Base-by-base conservation (phyloP, 1,140 invertebrate genomes). In the Bombyx mandarina region DNA sequence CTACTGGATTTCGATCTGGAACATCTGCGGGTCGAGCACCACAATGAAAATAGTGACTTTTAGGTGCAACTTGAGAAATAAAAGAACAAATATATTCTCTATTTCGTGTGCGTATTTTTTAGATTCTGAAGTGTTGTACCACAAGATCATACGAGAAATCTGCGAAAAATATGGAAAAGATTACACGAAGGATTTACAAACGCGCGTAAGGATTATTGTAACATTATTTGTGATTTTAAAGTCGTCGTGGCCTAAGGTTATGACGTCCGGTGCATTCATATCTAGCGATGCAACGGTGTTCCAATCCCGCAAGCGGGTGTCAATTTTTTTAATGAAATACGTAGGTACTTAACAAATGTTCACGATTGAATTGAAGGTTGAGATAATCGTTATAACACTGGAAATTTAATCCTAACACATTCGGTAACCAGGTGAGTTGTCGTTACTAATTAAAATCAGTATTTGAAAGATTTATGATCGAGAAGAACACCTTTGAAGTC, bases 101-200 rank as follows among this genome's bases (percentile, higher is more conserved):
- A 10, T 42, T 10, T 26, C 8, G 7, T 42, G 10, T 45, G 2
- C 8, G 35, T 44, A 43, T 56, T 26, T 43, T 48, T 35, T 82
- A 92, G 91, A 92, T 86, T 90, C 91, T 7, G 91, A 92, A 81
- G 74, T 78, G 35, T 86, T 90, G 46, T 92, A 92, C 63, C 89
- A 91, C 60, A 74, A 87, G 69, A 87, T 91, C 58, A 89, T 92
- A 63, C 72, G 86, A 52, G 79, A 86, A 52, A 90, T 93, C 53
- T 90, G 90, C 9, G 83, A 86, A 46, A 87, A 88, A 69, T 94
- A 91, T 86, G 92, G 91, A 1, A 93, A 93, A 75, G 82, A 73
- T 9, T 96, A 94, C 77, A 91, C 91, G 6, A 91, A 90, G 74
- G 90, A 95, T 50, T 73, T 95, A 59, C 89, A 92, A 72, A 77